phyloP scores from a whole-genome alignment of 2,888 invertebrate species.

The Sarcophaga subvicina region DNA sequence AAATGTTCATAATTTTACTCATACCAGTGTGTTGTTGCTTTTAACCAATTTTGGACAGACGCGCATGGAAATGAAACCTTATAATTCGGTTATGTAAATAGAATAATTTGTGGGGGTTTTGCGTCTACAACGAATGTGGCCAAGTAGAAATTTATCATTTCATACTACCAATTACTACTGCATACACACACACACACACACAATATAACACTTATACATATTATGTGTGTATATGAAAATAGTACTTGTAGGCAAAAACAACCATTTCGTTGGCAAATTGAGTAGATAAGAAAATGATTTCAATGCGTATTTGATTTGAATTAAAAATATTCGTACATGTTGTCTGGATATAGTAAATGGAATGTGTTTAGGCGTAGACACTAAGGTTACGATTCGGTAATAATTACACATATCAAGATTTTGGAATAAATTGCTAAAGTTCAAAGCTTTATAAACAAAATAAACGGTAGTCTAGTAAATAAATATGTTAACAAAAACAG shows the following conservation, averaged over 20 bases:
- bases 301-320: constrained; percentile 15
- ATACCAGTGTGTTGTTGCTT: neutral
- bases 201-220: neutral
- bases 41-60: neutral
- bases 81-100: constrained; percentile 46
- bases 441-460: too few species aligned
- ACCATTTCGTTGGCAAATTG: neutral
- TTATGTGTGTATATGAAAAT: neutral
- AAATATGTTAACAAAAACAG: too few species aligned
- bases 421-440: too few species aligned
- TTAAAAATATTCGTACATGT: neutral
- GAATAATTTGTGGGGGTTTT: constrained; percentile 8
- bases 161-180: neutral
- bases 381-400: neutral
- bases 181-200: neutral
- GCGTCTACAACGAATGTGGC: constrained; percentile 1
- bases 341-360: neutral
- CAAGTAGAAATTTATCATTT: neutral
- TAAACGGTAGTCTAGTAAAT: too few species aligned
- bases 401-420: constrained; percentile 41
- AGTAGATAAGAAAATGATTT: constrained; percentile 16
- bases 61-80: constrained; percentile 22
- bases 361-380: neutral
- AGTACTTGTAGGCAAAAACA: neutral
- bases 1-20: neutral